Percentiles rank a stretch among this genome's conserved stretches.
phyloP scores from a whole-genome alignment of 2,113 vertebrate species.

The Otus sunia region DNA sequence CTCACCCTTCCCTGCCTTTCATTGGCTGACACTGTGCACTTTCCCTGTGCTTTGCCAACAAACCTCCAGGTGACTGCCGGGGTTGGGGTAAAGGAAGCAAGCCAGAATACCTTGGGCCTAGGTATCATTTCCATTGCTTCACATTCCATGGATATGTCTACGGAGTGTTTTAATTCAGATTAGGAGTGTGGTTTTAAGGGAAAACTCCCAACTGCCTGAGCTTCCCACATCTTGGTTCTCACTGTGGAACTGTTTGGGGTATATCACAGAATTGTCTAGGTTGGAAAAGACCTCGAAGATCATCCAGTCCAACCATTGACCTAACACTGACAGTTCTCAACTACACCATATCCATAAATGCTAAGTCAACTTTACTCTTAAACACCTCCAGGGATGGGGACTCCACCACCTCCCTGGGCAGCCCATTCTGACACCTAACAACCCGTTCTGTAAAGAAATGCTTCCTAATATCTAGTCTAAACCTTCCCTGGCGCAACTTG shows the following conservation, averaged over 20 bases:
- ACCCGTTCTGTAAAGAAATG: too few species aligned
- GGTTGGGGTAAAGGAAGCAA: neutral
- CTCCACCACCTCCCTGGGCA: too few species aligned
- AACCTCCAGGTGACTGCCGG: neutral
- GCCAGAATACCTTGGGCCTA: neutral
- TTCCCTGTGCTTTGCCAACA: neutral
- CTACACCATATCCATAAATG: too few species aligned
- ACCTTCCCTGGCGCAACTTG: too few species aligned
- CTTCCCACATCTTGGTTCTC: neutral
- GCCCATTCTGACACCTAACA: too few species aligned
- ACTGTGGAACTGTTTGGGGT: neutral
- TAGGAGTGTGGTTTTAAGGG: neutral
- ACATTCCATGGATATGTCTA: fast-evolving
- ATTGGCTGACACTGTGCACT: neutral
- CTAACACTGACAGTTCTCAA: too few species aligned
- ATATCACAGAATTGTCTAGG: too few species aligned
- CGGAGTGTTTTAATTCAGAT: neutral
- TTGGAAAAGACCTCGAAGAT: too few species aligned
- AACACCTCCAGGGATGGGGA: too few species aligned
- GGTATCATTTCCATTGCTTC: neutral
- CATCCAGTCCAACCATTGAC: too few species aligned
- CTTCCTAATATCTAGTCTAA: too few species aligned
- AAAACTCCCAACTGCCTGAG: neutral
- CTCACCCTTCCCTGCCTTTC: neutral
- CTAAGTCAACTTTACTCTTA: too few species aligned